Base-by-base conservation (phyloP, 2,888 invertebrate species). In the Atethmia centrago region DNA sequence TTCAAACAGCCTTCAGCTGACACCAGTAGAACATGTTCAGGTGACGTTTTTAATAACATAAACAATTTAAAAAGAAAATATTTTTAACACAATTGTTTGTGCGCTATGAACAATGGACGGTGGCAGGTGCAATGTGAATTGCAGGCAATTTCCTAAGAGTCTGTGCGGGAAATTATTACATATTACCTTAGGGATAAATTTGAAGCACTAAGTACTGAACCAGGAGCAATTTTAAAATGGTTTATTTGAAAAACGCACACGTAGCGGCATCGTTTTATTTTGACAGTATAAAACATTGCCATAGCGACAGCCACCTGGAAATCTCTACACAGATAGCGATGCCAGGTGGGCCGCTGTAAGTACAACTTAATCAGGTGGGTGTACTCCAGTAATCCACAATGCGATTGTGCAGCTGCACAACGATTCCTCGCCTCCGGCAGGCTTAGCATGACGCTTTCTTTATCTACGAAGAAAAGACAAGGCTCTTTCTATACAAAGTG, bases 61-160 rank as follows among this genome's bases (percentile, higher is more conserved):
- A 67, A 71, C 51, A 53, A 49, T 64, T 53, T 79, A 63, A 71
- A 80, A 68, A 74, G 58, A 61, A 58, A 73, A 80, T 61, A 65
- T 67, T 74, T 76, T 62, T 63, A 77, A 65, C 51, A 62, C 74
- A 84, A 84, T 77, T 81, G 85, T 86, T 80, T 77, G 77, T 78
- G 76, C 84, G 74, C 85, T 82, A 87, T 88, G 89, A 87, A 82
- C 84, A 88, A 87, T 87, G 80, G 74, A 66, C 77, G 83, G 88
- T 78, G 85, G 86, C 92, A 92, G 91, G 91, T 86, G 86, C 85
- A 89, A 68, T 71, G 66, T 83, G 85, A 84, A 86, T 84, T 80
- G 87, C 87, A 79, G 80, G 90, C 91, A 90, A 91, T 92, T 89
- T 88, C 82, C 86, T 83, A 83, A 83, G 86, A 86, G 84, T 88